Conservation (phyloP, 1,140 invertebrate species). For the Tetramorium parvispinum region DNA sequence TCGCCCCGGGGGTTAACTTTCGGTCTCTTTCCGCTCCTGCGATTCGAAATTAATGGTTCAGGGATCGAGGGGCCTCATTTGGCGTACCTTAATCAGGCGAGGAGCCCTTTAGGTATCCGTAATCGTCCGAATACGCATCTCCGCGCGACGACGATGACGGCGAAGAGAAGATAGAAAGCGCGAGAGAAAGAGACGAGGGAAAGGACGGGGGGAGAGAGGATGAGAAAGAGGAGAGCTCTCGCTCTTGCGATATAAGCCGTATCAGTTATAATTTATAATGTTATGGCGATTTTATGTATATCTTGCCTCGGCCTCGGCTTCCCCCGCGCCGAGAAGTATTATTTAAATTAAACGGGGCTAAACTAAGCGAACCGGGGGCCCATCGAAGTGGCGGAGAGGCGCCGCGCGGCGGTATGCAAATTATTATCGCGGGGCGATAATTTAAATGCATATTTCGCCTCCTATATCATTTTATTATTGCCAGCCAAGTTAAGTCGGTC, state of each 20-base stretch:
- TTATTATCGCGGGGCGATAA: slow-evolving; percentile 86
- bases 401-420: slow-evolving; percentile 84
- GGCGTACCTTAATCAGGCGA: slow-evolving; percentile 58
- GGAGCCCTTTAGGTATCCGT: slow-evolving; percentile 69
- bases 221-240: slow-evolving; percentile 33
- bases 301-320: slow-evolving; percentile 78
- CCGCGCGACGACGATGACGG: slow-evolving; percentile 20
- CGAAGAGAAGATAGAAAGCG: slow-evolving; percentile 46
- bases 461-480: slow-evolving; percentile 87
- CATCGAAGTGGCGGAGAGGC: slow-evolving; percentile 82
- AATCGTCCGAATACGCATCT: slow-evolving; percentile 72
- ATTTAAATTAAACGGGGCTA: slow-evolving; percentile 87
- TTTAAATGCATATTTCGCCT: slow-evolving; percentile 87
- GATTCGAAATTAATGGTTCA: slow-evolving; percentile 65
- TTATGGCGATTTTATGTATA: slow-evolving; percentile 87
- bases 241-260: slow-evolving; percentile 83
- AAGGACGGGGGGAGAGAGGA: neutral
- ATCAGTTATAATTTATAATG: slow-evolving; percentile 87
- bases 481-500: slow-evolving; percentile 84
- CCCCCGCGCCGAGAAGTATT: slow-evolving; percentile 83
- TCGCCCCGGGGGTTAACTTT: slow-evolving; percentile 9
- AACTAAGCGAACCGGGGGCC: slow-evolving; percentile 84
- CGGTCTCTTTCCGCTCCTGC: slow-evolving; percentile 23
- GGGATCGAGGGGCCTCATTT: slow-evolving; percentile 53
- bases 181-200: neutral